These are phyloP conservation scores for Frankliniella intonsa DNA, from an alignment of 2,888 invertebrate genomes.

Conservation along the genomic window DNA sequence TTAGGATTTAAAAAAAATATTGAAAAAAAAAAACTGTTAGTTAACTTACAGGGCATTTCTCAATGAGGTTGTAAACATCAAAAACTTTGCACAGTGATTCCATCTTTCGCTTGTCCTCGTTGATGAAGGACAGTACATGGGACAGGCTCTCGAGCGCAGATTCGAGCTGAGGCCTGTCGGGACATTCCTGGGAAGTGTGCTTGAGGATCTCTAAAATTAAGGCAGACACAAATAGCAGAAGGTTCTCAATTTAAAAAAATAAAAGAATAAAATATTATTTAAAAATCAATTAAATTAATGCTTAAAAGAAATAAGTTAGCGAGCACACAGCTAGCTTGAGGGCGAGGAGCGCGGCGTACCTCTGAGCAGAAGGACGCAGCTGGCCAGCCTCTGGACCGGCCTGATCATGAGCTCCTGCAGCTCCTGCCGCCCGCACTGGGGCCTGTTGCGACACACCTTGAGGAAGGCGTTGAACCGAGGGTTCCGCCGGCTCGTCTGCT, in stretches of 20 bases:
- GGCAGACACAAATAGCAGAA: slow-evolving; percentile 29
- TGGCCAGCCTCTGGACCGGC: slow-evolving; percentile 94
- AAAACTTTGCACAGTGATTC: slow-evolving; percentile 93
- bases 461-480: slow-evolving; percentile 94
- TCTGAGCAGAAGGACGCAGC: slow-evolving; percentile 86
- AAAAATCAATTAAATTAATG: too few relatives aligned
- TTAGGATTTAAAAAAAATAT: neutral
- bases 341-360: too few relatives aligned
- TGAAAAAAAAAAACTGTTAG: neutral
- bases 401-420: slow-evolving; percentile 92
- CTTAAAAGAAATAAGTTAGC: too few relatives aligned
- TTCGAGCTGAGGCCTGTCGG: slow-evolving; percentile 75
- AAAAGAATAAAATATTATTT: neutral
- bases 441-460: slow-evolving; percentile 86
- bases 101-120: slow-evolving; percentile 93
- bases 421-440: slow-evolving; percentile 92
- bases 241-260: neutral
- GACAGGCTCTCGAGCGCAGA: slow-evolving; percentile 80
- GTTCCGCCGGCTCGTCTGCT: slow-evolving; percentile 82
- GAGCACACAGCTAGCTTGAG: neutral
- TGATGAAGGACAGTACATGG: slow-evolving; percentile 91
- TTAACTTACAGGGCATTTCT: slow-evolving; percentile 80
- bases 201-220: slow-evolving; percentile 74
- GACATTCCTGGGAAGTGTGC: slow-evolving; percentile 78
- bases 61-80: slow-evolving; percentile 94